phyloP scores from a whole-genome alignment of 2,888 invertebrate genomes.

The Eubasilissa splendida region DNA sequence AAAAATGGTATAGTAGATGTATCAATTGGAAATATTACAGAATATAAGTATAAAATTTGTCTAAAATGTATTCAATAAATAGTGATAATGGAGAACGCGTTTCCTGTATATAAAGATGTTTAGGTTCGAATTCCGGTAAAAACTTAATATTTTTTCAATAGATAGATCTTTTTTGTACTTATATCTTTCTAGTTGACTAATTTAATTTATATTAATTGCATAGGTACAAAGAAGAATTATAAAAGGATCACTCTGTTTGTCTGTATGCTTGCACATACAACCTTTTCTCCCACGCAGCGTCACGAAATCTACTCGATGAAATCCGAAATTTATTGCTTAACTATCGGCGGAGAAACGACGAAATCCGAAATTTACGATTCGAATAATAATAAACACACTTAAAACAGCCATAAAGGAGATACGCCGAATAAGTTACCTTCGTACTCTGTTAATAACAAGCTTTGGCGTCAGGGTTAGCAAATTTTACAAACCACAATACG shows the following conservation, averaged over 20 bases:
- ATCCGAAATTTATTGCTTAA: conserved; percentile 54
- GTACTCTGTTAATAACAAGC: conserved; percentile 48
- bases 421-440: conserved; percentile 50
- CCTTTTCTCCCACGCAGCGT: conserved; percentile 38
- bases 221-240: too few relatives aligned
- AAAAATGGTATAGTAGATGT: too few relatives aligned
- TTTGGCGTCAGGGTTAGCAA: not conserved
- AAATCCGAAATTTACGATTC: conserved; percentile 51
- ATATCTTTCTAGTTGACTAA: too few relatives aligned
- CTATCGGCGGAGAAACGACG: conserved; percentile 49
- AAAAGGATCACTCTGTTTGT: not conserved
- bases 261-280: not conserved
- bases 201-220: too few relatives aligned
- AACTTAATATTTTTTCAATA: too few relatives aligned
- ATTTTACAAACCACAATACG: too few relatives aligned
- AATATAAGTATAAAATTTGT: too few relatives aligned
- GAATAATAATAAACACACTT: conserved; percentile 55
- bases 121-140: too few relatives aligned
- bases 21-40: too few relatives aligned
- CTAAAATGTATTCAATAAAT: not conserved
- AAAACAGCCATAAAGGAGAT: conserved; percentile 52
- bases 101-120: too few relatives aligned
- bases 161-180: too few relatives aligned
- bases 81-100: not conserved
- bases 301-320: conserved; percentile 45